Evolutionary conservation across 1,140 invertebrate species (phyloP).

Genomic region (Drosophila kurseongensis): DNA sequence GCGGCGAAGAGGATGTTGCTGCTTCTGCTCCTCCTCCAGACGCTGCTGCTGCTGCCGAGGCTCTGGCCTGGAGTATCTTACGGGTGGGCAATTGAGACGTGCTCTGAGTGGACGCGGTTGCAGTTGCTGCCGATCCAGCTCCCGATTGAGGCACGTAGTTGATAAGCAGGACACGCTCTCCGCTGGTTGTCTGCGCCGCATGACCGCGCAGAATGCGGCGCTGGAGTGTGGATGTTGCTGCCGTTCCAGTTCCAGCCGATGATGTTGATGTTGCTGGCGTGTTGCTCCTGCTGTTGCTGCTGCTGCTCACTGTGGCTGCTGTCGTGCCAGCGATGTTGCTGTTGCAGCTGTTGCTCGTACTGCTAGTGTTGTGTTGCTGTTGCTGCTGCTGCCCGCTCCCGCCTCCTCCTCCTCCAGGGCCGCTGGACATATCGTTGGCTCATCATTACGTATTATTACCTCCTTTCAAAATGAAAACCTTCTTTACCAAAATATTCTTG

Average conservation of each 20-base stretch:
- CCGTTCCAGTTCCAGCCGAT: constrained; percentile 27
- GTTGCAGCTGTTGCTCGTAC: constrained; percentile 34
- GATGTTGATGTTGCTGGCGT: constrained; percentile 52
- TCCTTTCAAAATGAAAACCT: constrained; percentile 85
- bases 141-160: constrained; percentile 75
- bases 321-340: constrained; percentile 43
- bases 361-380: constrained; percentile 37
- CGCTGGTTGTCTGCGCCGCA: constrained; percentile 77
- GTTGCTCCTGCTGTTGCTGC: constrained; percentile 48
- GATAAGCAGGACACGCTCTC: constrained; percentile 80
- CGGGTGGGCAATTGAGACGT: constrained; percentile 74
- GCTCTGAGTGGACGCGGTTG: constrained; percentile 32
- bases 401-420: constrained; percentile 76
- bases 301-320: constrained; percentile 46
- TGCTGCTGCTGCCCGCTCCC: constrained; percentile 62
- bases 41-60: constrained; percentile 61
- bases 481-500: constrained; percentile 85
- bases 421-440: constrained; percentile 84
- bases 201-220: constrained; percentile 76
- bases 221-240: constrained; percentile 50
- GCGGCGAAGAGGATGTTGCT: constrained; percentile 16
- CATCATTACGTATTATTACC: constrained; percentile 85
- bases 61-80: constrained; percentile 80
- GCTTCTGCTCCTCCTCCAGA: constrained; percentile 31
- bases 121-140: constrained; percentile 45